Evolutionary conservation across 2,113 vertebrate genomes (phyloP).

Genomic region (Onychostruthus taczanowskii): DNA sequence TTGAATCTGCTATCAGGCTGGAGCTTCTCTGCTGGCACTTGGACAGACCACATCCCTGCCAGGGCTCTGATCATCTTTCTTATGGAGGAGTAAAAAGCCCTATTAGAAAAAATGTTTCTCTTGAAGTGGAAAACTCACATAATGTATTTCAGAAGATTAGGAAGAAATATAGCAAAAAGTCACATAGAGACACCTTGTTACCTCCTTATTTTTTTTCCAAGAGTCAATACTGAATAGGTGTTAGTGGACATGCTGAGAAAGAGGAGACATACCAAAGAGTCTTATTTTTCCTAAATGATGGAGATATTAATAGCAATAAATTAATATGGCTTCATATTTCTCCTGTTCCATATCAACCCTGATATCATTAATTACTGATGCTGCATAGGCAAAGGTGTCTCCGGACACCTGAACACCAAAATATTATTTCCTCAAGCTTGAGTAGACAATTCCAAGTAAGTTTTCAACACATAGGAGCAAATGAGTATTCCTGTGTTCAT

Average conservation of each 20-base stretch:
- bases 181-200: background rate
- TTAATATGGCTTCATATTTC: background rate
- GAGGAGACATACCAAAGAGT: background rate
- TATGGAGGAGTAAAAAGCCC: constrained; percentile 5
- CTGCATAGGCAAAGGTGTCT: background rate
- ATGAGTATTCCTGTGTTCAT: background rate
- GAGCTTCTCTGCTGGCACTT: background rate
- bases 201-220: background rate
- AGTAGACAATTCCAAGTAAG: background rate
- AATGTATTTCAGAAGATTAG: constrained; percentile 21
- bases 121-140: constrained; percentile 27
- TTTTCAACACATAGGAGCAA: background rate
- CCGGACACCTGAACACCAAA: background rate
- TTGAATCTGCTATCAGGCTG: constrained; percentile 3
- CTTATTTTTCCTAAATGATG: background rate
- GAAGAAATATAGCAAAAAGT: constrained; percentile 17
- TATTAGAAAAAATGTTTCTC: constrained; percentile 3
- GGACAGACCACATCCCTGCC: background rate
- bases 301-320: background rate
- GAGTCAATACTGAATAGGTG: background rate
- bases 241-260: background rate
- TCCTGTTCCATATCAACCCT: background rate
- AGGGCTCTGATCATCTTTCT: constrained; percentile 14
- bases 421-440: background rate
- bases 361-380: background rate